These are phyloP conservation scores for Microchrysa polita DNA, from an alignment of 2,888 invertebrate species.

Conservation along the genomic window DNA sequence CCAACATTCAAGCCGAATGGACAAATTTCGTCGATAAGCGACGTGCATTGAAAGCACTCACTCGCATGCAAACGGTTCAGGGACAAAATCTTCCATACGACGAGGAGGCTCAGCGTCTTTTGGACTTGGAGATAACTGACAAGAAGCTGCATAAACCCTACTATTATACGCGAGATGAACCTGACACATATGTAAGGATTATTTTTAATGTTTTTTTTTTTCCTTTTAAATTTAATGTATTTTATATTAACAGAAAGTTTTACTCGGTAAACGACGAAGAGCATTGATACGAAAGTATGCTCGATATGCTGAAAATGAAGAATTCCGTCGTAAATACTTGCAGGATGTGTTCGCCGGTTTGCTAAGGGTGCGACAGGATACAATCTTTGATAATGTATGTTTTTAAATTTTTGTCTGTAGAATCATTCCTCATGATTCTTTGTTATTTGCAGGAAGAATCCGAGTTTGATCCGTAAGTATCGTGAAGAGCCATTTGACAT, in stretches of 20 bases:
- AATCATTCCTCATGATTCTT: no score
- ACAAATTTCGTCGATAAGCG: slow-evolving; percentile 22
- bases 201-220: background rate
- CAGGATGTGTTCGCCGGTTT: slow-evolving; percentile 21
- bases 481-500: no score
- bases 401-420: no score
- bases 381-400: slow-evolving; percentile 44
- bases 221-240: background rate
- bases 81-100: background rate
- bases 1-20: no score
- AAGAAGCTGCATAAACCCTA: slow-evolving; percentile 43
- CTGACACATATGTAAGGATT: slow-evolving; percentile 35
- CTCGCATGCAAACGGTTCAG: slow-evolving; percentile 31
- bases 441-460: slow-evolving; percentile 19
- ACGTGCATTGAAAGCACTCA: slow-evolving; percentile 40
- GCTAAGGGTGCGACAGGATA: slow-evolving; percentile 15
- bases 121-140: slow-evolving; percentile 45
- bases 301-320: slow-evolving; percentile 22
- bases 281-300: slow-evolving; percentile 45
- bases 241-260: slow-evolving; percentile 29
- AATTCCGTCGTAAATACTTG: slow-evolving; percentile 21
- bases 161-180: slow-evolving; percentile 43
- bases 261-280: slow-evolving; percentile 41
- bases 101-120: slow-evolving; percentile 31
- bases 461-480: slow-evolving; percentile 24